Base-by-base conservation (phyloP, 2,113 vertebrate genomes). In the Ailurus styani region DNA sequence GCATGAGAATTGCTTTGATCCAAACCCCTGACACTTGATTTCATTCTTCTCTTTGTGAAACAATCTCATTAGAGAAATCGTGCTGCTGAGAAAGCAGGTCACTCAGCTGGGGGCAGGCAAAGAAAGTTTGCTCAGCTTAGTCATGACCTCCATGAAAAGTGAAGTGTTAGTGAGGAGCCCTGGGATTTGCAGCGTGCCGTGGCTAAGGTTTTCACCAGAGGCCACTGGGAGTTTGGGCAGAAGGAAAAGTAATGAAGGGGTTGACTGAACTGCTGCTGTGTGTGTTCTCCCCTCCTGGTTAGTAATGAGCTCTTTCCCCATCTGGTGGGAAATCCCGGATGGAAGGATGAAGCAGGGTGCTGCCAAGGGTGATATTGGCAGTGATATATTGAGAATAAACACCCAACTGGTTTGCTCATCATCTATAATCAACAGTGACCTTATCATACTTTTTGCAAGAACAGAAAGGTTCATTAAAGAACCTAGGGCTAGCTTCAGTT, bases 51-150 rank as follows among this genome's bases (percentile, higher is more conserved):
- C 95, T 97, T 97, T 98, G 96, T 97, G 97, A 96, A 97, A 98
- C 95, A 98, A 97, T 97, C 97, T 97, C 97, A 98, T 98, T 97
- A 98, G 96, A 97, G 92, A 97, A 97, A 96, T 95, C 14, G 0
- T 97, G 95, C 93, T 97, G 97, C 96, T 96, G 96, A 94, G 96
- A 97, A 98, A 98, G 96, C 97, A 97, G 97, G 97, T 98, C 96
- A 96, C 97, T 96, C 98, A 97, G 95, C 94, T 97, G 87, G 97
- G 96, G 87, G 96, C 90, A 87, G 90, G 92, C 79, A 87, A 96
- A 96, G 95, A 97, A 96, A 94, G 94, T 57, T 90, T 90, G 47
- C 75, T 94, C 0, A 1, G 75, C 94, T 97, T 93, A 97, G 96
- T 79, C 95, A 78, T 95, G 97, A 98, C 97, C 97, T 97, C 90